Base-by-base conservation (phyloP, 2,797 vertebrate genomes). In the Sebastes baramenuke region DNA sequence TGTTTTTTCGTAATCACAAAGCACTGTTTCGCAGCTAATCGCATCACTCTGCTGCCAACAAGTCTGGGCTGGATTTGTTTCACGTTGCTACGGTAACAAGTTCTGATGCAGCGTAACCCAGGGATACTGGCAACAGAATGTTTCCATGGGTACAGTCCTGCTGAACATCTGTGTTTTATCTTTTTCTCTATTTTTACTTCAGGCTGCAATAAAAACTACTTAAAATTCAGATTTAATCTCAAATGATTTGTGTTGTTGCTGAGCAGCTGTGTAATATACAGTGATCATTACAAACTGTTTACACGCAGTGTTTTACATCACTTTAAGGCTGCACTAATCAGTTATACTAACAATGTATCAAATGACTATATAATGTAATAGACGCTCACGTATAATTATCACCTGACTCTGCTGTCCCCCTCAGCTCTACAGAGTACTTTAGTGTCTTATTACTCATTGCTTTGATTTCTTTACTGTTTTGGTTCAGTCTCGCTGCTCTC, bases 81-180 rank as follows among this genome's bases (percentile, higher is more conserved):
- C 46, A 78, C 0, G 77, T 85, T 62, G 88, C 79, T 42, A 78
- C 4, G 32, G 85, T 59, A 72, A 88, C 82, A 49, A 49, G 59
- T 2, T 55, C 54, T 56, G 64, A 77, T 22, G 78, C 79, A 59
- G 65, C 2, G 80, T 89, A 79, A 87, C 87, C 84, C 74, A 1
- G 82, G 83, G 87, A 80, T 77, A 90, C 89, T 2, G 27, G 64
- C n/a, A 70, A 82, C 77, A 86, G 64, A 68, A 32, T 34, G 72
- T 84, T 85, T 55, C 88, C 60, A 56, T 77, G 74, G 81, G 30
- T 58, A 30, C 86, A 34, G 42, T 60, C n/a, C 62, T 46, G 56
- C 71, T 24, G n/a, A 80, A 27, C 62, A 11, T 30, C 59, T 30
- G 27, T 25, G 25, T 58, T 46, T 67, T 49, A 10, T 74, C 22